phyloP scores from a whole-genome alignment of 2,797 vertebrate species.

The Eleutherodactylus coqui region DNA sequence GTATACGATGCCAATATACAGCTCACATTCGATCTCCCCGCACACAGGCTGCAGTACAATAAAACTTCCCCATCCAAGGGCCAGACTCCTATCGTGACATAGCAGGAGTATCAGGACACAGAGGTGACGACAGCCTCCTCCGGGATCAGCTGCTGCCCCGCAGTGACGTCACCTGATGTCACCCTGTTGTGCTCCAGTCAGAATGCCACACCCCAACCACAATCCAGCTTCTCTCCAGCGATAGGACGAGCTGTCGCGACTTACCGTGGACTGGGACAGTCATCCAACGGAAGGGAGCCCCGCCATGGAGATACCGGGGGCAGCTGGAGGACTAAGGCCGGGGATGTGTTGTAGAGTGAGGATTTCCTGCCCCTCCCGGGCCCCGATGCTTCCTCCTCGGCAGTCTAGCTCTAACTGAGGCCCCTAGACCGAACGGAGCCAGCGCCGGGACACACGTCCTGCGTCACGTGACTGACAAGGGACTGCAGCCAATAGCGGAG shows the following conservation, averaged over 20 bases:
- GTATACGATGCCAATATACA: too few relatives aligned
- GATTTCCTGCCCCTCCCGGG: conserved; percentile 5
- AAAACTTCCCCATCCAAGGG: not conserved
- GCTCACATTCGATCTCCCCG: too few relatives aligned
- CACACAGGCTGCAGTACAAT: not conserved
- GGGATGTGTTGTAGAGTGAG: conserved; percentile 5
- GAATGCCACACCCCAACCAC: conserved; percentile 47
- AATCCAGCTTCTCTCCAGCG: conserved; percentile 6
- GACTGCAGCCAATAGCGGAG: not conserved
- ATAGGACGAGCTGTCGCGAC: conserved; percentile 18
- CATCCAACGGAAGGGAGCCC: conserved; percentile 29
- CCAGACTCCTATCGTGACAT: conserved; percentile 2
- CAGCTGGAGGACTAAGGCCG: not conserved
- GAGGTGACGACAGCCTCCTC: not conserved
- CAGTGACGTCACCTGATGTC: conserved; percentile 37
- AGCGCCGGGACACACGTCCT: not conserved
- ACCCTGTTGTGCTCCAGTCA: not conserved
- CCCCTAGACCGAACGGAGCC: conserved; percentile 22
- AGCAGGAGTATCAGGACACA: not conserved
- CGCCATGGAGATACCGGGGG: conserved; percentile 32
- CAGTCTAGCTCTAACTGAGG: conserved; percentile 39
- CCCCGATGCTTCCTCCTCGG: conserved; percentile 41
- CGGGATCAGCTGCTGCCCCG: not conserved
- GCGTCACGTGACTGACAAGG: conserved; percentile 27
- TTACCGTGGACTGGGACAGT: conserved; percentile 32